Percentiles rank a stretch among this genome's conserved stretches.
Evolutionary conservation across 2,888 invertebrate genomes (phyloP).

Genomic region (Ophonus ardosiacus): DNA sequence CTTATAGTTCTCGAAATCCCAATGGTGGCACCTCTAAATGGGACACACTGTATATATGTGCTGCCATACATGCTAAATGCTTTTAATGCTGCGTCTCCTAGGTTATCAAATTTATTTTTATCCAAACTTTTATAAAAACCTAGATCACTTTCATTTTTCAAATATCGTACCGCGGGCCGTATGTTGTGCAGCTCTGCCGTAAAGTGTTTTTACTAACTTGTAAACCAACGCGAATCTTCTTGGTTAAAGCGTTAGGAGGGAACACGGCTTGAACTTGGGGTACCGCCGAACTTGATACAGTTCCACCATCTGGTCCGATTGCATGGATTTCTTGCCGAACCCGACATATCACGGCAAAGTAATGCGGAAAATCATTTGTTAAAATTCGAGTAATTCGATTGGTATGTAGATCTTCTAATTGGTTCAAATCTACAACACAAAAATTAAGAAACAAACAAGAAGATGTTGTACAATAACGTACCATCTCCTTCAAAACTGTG

Average conservation of each 20-base stretch:
- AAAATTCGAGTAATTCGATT: conserved; percentile 95
- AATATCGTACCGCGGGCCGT: too few relatives aligned
- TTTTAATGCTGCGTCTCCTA: too few relatives aligned
- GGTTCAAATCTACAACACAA: conserved; percentile 81
- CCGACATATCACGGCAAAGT: conserved; percentile 96
- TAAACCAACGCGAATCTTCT: conserved; percentile 98
- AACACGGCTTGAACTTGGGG: conserved; percentile 91
- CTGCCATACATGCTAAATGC: too few relatives aligned
- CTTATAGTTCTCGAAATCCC: too few relatives aligned
- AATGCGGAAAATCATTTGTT: conserved; percentile 98
- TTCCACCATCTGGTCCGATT: conserved; percentile 98
- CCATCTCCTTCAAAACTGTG: conserved; percentile 93
- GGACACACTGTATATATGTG: too few relatives aligned
- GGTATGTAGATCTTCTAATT: conserved; percentile 90
- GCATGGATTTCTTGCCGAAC: conserved; percentile 97
- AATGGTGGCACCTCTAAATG: too few relatives aligned
- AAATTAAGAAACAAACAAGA: neutral
- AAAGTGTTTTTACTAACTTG: conserved; percentile 80
- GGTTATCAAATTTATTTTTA: too few relatives aligned
- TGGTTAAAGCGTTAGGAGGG: conserved; percentile 97
- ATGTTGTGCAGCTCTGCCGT: too few relatives aligned
- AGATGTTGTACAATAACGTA: conserved; percentile 69
- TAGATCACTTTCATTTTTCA: too few relatives aligned
- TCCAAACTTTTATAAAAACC: too few relatives aligned
- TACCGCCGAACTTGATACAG: conserved; percentile 95